Conservation (phyloP, 2,113 vertebrate genomes). For the Ia io region DNA sequence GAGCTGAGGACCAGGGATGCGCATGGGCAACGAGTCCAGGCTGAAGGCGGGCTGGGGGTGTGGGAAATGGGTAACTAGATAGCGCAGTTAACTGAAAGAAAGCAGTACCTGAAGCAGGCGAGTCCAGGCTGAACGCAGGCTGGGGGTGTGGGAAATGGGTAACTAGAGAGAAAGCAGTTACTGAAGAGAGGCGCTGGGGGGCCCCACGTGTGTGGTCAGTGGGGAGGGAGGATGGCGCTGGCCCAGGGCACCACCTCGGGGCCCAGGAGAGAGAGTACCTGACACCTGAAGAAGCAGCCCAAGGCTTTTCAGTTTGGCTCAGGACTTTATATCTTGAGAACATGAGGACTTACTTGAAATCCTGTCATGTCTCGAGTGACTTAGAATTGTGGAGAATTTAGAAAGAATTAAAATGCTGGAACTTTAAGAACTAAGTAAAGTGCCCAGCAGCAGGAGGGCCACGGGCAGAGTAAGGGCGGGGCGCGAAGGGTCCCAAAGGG, state of each 20-base stretch:
- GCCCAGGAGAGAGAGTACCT: not conserved
- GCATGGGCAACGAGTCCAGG: not conserved
- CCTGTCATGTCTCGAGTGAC: conserved; percentile 47
- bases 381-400: conserved; percentile 62
- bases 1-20: not conserved
- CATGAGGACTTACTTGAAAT: conserved; percentile 57
- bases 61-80: not conserved
- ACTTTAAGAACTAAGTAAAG: conserved; percentile 66
- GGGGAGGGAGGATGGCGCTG: not conserved
- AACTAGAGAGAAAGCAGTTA: not conserved
- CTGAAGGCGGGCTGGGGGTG: not conserved
- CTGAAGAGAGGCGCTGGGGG: not conserved
- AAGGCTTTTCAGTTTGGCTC: not conserved
- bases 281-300: not conserved
- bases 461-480: conserved; percentile 44
- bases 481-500: conserved; percentile 37
- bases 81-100: too few relatives aligned
- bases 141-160: not conserved
- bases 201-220: accelerated
- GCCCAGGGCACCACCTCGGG: not conserved
- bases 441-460: conserved; percentile 49
- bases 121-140: not conserved
- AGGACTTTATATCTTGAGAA: conserved; percentile 48
- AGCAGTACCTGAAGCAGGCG: too few relatives aligned
- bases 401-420: conserved; percentile 63